These are phyloP conservation scores for Zapornia atra DNA, from an alignment of 2,113 vertebrate genomes.

Conservation along the genomic window DNA sequence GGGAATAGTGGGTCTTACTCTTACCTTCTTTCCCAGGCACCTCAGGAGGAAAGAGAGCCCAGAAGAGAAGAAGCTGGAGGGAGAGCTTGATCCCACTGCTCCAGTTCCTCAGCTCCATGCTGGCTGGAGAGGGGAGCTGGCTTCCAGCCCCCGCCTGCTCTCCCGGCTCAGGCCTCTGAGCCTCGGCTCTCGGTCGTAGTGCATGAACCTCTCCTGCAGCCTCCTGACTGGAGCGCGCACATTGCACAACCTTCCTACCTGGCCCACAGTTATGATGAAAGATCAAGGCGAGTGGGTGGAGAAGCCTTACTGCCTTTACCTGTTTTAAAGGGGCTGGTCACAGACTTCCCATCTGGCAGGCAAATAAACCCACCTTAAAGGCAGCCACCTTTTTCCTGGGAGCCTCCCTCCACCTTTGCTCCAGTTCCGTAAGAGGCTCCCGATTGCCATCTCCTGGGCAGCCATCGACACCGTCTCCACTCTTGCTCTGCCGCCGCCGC, in stretches of 20 bases:
- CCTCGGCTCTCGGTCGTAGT: background rate
- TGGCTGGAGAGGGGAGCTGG: background rate
- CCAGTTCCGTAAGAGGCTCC: conserved; percentile 22
- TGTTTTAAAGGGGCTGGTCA: conserved; percentile 68
- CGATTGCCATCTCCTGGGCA: conserved; percentile 50
- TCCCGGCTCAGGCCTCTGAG: background rate
- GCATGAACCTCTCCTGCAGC: conserved; percentile 33
- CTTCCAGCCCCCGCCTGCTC: background rate
- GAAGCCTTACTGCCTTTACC: conserved; percentile 66
- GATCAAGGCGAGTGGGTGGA: conserved; percentile 63
- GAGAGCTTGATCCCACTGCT: background rate
- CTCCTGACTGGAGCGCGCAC: conserved; percentile 24
- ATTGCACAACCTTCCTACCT: conserved; percentile 59
- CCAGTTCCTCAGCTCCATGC: background rate
- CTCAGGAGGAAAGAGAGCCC: background rate
- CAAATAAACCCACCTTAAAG: conserved; percentile 71
- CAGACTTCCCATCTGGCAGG: conserved; percentile 70
- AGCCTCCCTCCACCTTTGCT: conserved; percentile 67
- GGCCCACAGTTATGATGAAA: conserved; percentile 66
- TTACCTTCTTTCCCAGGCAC: conserved; percentile 61
- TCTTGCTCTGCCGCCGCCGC: too few relatives aligned
- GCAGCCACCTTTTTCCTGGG: conserved; percentile 55
- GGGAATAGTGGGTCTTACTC: background rate
- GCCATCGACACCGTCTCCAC: background rate
- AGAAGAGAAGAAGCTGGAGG: conserved; percentile 16